Evolutionary conservation across 53 echinoderm and acorn worm genomes (phyloP), one percentile per base, ranked within the genome.

Genomic region (Mesocentrotus franciscanus): DNA sequence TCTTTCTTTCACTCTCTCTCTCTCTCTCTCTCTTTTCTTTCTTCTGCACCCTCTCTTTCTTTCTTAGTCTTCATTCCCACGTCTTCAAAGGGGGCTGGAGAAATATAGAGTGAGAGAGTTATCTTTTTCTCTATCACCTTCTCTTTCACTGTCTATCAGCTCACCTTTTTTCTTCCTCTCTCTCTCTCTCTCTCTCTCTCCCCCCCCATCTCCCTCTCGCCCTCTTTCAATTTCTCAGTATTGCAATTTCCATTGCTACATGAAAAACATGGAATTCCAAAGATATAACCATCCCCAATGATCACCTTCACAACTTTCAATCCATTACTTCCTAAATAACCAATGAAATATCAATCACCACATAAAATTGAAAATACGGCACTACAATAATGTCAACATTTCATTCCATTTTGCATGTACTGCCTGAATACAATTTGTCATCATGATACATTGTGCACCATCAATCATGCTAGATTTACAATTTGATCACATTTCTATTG

Each of bases 391-490:
- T 68, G 24, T 22, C 5, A 29, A 76, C 36, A 17, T 81, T 39
- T 81, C 81, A 81, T 42, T 74, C 4, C 17, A 81, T 81, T 81
- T 22, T 1, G 17, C 42, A 35, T n/a, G 14, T 15, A 81, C 22
- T 20, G 42, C 20, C 22, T 81, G 36, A 81, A 81, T 39, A 36
- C 36, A 20, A 42, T 18, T 18, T 81, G 18, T 17, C 7, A 0
- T 22, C 39, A 4, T 42, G 14, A 33, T 14, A 78, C 78, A 78
- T 12, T 74, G 11, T 14, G 32, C 74, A 10, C 74, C 13, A 42
- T 81, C 36, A 42, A 81, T 39, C 81, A 81, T 42, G 81, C 42
- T 30, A 76, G 76, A 13, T 76, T 76, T 76, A 76, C 76, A 76
- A 76, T 76, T 30, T 29, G 13, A 14, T 76, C 33, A 12, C 13